Evolutionary conservation across 2,113 vertebrate genomes (phyloP).

Genomic region (Eptesicus fuscus): DNA sequence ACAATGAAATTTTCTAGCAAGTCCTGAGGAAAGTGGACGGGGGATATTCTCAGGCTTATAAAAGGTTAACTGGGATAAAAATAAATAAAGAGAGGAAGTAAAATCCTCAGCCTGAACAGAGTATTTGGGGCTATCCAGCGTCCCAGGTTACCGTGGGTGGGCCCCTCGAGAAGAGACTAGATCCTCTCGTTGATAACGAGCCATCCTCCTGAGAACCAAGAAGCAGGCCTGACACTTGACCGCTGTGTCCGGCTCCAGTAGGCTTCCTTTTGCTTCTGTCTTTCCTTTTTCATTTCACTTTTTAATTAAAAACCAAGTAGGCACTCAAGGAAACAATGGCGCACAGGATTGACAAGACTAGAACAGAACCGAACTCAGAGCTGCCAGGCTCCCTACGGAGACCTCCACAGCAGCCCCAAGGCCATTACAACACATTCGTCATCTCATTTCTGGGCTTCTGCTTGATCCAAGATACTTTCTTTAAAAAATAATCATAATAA

Average conservation of each 20-base stretch:
- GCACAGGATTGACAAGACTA: not conserved
- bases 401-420: not conserved
- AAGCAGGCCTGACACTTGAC: not conserved
- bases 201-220: not conserved
- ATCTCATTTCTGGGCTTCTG: not conserved
- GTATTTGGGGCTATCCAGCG: not conserved
- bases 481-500: not conserved
- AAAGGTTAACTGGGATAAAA: slow-evolving; percentile 28
- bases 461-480: not conserved
- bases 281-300: not conserved
- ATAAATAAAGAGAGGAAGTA: not conserved
- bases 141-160: not conserved
- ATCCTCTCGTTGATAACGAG: not conserved
- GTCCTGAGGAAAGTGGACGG: not conserved
- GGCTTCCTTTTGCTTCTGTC: not conserved
- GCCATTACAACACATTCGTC: not conserved
- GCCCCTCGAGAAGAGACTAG: not conserved
- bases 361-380: not conserved
- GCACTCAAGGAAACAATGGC: slow-evolving; percentile 51
- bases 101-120: not conserved
- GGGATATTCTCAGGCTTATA: not conserved
- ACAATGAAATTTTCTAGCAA: not conserved
- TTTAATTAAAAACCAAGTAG: slow-evolving; percentile 41
- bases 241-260: not conserved
- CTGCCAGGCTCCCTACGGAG: not conserved